phyloP scores from a whole-genome alignment of 2,888 invertebrate genomes.

The Parnassius orleans region DNA sequence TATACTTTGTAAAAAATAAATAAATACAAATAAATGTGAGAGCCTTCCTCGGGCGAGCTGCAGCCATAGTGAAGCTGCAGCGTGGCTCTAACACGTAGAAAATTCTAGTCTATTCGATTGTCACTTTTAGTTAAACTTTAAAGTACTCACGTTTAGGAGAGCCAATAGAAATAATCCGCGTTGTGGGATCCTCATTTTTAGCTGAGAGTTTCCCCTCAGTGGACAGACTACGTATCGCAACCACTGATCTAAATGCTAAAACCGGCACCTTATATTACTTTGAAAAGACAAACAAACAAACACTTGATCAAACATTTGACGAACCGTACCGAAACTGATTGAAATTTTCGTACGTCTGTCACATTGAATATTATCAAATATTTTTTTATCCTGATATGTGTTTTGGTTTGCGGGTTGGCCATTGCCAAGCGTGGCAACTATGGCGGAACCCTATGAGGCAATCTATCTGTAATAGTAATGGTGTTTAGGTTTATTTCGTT shows the following conservation, averaged over 20 bases:
- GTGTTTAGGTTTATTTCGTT: too few species aligned
- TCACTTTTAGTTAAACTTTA: too few species aligned
- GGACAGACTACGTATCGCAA: slow-evolving; percentile 1
- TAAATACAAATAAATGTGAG: too few species aligned
- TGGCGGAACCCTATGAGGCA: too few species aligned
- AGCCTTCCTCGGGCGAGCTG: too few species aligned
- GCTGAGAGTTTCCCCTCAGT: background rate
- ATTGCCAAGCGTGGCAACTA: too few species aligned
- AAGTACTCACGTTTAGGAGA: slow-evolving; percentile 3
- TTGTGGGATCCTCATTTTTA: background rate
- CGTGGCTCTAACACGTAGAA: too few species aligned
- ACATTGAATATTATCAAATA: background rate
- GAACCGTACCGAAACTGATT: background rate
- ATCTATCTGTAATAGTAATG: too few species aligned
- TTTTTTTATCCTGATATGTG: background rate
- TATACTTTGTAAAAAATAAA: too few species aligned
- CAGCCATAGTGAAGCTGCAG: too few species aligned
- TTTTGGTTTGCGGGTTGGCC: too few species aligned
- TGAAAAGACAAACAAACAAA: background rate
- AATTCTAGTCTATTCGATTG: too few species aligned
- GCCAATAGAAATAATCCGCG: background rate
- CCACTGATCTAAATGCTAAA: background rate
- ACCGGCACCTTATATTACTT: background rate
- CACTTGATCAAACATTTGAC: slow-evolving; percentile 2
- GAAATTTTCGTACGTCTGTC: background rate